Evolutionary conservation across 1,140 invertebrate species (phyloP).

Genomic region (Hormaphis cornu): DNA sequence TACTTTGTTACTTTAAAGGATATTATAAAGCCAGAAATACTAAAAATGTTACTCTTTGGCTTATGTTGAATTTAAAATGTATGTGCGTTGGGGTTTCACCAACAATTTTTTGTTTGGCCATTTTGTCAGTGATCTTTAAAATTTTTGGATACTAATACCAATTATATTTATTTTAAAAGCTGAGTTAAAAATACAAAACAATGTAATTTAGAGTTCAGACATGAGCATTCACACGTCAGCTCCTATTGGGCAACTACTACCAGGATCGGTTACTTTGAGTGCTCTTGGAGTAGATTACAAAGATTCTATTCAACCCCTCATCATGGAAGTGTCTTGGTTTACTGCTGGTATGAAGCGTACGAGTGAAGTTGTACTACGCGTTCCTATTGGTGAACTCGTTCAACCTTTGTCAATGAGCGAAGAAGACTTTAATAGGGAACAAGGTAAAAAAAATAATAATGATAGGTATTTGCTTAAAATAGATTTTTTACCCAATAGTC

Average conservation of each 20-base stretch:
- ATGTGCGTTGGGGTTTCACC: too few species aligned
- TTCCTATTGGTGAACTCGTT: slow-evolving; percentile 81
- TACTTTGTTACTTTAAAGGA: too few species aligned
- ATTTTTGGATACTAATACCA: too few species aligned
- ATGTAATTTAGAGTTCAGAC: slow-evolving; percentile 46
- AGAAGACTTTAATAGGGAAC: slow-evolving; percentile 62
- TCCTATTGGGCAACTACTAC: slow-evolving; percentile 50
- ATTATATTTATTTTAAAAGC: not conserved
- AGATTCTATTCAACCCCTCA: slow-evolving; percentile 80
- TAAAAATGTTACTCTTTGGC: too few species aligned
- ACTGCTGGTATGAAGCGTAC: slow-evolving; percentile 47
- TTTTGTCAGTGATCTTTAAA: too few species aligned
- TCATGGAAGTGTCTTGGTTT: slow-evolving; percentile 64
- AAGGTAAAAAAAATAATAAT: slow-evolving; percentile 46
- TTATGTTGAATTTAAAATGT: too few species aligned
- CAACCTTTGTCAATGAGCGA: slow-evolving; percentile 69
- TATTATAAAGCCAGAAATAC: too few species aligned
- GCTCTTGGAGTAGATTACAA: slow-evolving; percentile 86
- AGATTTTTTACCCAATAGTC: too few species aligned
- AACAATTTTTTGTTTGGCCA: too few species aligned
- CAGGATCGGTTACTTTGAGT: slow-evolving; percentile 48
- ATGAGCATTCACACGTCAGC: slow-evolving; percentile 77
- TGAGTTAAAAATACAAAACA: not conserved
- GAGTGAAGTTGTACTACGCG: slow-evolving; percentile 59
- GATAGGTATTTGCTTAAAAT: too few species aligned